Conservation (phyloP, 2,113 vertebrate genomes). For the Hucho hucho region DNA sequence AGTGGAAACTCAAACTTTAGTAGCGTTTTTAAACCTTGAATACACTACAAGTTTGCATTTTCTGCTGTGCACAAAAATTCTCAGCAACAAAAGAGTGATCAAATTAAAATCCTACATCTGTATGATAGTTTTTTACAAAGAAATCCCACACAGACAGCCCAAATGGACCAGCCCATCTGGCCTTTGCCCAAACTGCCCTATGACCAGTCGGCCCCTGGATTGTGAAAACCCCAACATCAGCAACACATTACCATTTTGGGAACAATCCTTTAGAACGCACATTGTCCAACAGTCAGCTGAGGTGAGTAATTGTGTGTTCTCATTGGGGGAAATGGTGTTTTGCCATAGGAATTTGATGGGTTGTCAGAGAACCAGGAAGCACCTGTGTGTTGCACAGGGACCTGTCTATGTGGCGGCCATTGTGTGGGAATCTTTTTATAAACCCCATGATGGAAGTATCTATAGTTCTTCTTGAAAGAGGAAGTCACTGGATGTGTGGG, state of each 20-base stretch:
- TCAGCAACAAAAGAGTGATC: no score
- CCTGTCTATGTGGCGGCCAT: slow-evolving; percentile 43
- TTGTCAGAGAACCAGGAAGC: slow-evolving; percentile 65
- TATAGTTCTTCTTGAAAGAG: slow-evolving; percentile 55
- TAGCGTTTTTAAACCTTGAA: no score
- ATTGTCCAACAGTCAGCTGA: slow-evolving; percentile 36
- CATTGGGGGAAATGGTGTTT: slow-evolving; percentile 53
- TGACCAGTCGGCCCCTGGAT: background rate
- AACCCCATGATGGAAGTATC: slow-evolving; percentile 44
- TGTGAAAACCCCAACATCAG: no score
- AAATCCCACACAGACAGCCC: no score
- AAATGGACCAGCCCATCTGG: no score
- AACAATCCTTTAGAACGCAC: background rate
- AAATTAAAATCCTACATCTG: no score
- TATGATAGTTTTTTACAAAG: no score
- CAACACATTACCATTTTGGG: no score
- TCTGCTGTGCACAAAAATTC: no score
- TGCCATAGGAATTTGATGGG: slow-evolving; percentile 41
- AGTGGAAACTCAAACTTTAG: no score
- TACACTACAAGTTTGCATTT: no score
- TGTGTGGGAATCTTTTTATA: slow-evolving; percentile 67
- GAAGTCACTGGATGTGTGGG: slow-evolving; percentile 52
- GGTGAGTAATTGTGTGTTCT: slow-evolving; percentile 39
- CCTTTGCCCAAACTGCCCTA: background rate
- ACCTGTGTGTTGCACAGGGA: slow-evolving; percentile 53